Evolutionary conservation across 2,113 vertebrate species (phyloP), one percentile per base, ranked within the genome.

Genomic region (Procavia capensis): DNA sequence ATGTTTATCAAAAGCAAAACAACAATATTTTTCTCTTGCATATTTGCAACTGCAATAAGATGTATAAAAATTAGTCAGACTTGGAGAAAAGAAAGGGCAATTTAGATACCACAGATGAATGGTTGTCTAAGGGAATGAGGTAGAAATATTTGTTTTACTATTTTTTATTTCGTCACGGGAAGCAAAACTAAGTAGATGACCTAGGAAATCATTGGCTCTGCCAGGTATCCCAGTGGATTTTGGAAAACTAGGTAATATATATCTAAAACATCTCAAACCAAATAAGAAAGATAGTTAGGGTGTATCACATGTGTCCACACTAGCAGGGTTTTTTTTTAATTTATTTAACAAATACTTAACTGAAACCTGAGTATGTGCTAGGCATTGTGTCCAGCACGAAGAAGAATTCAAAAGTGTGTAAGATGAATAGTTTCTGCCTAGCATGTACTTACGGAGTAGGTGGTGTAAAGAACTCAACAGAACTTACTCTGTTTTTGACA

Each of bases 51-150:
- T 79, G 57, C 9, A 94, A 36, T 68, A 78, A 90, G 76, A 74
- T 85, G 24, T 75, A 88, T 90, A 90, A 90, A 87, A 93, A 70
- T 78, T 54, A 90, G 7, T 43, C 75, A 72, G 31, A 84, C 90
- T n/a, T 88, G 31, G 70, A 63, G 6, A 84, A 89, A 85, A 94
- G 50, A 90, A 80, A 70, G 6, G 2, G 5, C 27, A 24, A 24
- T 90, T 64, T 82, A 88, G 80, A 57, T 76, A 50, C 8, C 27
- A 41, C 24, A 82, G 79, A 85, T n/a, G 11, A 0, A 25, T 87
- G 19, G 22, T 90, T 94, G 43, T 72, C 54, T 80, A 82, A 90
- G 41, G 20, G 82, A 85, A 90, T 76, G 7, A 68, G 34, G 29
- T 50, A 9, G 7, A 96, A 45, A 47, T 6, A 14, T 85, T 89